These are phyloP conservation scores for Squalus acanthias DNA, from an alignment of 2,797 vertebrate species.

Conservation along the genomic window DNA sequence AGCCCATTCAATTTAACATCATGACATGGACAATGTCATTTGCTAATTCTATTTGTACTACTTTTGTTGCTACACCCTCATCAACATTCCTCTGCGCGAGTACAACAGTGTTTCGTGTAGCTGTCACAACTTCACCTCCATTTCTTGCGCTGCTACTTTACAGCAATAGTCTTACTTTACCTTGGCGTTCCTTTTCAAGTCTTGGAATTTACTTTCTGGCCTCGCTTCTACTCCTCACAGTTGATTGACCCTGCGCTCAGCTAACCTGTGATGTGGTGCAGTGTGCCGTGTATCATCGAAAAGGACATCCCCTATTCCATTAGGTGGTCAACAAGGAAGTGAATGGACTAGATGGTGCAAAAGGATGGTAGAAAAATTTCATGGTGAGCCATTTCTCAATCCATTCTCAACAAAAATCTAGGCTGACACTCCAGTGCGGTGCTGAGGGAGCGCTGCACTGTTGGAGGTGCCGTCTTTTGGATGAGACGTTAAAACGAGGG, in stretches of 20 bases:
- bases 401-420: too few relatives aligned
- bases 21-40: background rate
- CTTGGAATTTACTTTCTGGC: background rate
- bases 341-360: background rate
- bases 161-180: background rate
- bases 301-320: background rate
- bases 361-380: background rate
- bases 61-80: background rate
- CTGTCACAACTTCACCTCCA: background rate
- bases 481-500: too few relatives aligned
- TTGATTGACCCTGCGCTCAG: background rate
- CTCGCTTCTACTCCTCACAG: background rate
- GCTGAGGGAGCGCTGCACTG: too few relatives aligned
- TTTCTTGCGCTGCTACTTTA: background rate
- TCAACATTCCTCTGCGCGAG: background rate
- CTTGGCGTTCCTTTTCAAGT: background rate
- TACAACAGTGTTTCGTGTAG: background rate
- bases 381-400: too few relatives aligned
- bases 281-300: background rate
- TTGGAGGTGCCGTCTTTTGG: too few relatives aligned
- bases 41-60: background rate
- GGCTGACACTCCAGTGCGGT: too few relatives aligned
- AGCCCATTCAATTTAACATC: background rate
- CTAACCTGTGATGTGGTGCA: background rate
- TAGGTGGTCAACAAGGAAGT: background rate